phyloP scores from a whole-genome alignment of 2,888 invertebrate species.

The Yponomeuta evonymella region DNA sequence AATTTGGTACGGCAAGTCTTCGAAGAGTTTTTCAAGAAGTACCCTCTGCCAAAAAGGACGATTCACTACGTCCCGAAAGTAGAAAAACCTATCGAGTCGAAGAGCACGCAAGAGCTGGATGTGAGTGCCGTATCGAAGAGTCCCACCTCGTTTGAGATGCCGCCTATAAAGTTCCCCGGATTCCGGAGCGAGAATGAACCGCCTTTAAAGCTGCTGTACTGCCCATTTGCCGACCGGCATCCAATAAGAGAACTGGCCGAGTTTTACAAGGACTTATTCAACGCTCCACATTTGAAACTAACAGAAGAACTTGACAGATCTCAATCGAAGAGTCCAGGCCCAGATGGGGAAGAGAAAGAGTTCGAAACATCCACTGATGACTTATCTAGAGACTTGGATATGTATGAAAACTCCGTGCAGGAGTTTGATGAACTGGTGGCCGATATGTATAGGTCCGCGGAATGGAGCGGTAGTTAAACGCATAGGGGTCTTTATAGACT shows the following conservation, averaged over 20 bases:
- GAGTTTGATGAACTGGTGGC: constrained; percentile 86
- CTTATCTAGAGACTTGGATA: constrained; percentile 82
- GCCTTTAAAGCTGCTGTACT: constrained; percentile 83
- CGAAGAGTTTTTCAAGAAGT: constrained; percentile 53
- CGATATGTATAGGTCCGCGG: constrained; percentile 80
- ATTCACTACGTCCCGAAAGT: constrained; percentile 53
- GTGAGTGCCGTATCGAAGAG: constrained; percentile 45
- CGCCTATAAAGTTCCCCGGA: constrained; percentile 62
- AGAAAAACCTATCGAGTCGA: constrained; percentile 35
- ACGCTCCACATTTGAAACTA: constrained; percentile 74
- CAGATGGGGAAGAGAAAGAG: constrained; percentile 39
- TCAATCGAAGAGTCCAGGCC: constrained; percentile 35
- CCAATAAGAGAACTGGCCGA: constrained; percentile 84
- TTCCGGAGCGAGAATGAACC: constrained; percentile 73
- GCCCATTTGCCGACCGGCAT: constrained; percentile 85
- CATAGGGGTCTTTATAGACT: not conserved
- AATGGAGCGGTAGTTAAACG: constrained; percentile 66
- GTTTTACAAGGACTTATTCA: constrained; percentile 88
- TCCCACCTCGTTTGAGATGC: constrained; percentile 58
- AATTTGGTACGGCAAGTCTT: constrained; percentile 45
- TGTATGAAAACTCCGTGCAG: constrained; percentile 83
- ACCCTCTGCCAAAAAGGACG: constrained; percentile 53
- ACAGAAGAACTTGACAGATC: constrained; percentile 38
- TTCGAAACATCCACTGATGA: constrained; percentile 58
- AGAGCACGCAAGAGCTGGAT: constrained; percentile 60